Percentiles rank a stretch among this genome's conserved stretches.
Conservation (phyloP, 2,113 vertebrate species). For the Malurus cyaneus region DNA sequence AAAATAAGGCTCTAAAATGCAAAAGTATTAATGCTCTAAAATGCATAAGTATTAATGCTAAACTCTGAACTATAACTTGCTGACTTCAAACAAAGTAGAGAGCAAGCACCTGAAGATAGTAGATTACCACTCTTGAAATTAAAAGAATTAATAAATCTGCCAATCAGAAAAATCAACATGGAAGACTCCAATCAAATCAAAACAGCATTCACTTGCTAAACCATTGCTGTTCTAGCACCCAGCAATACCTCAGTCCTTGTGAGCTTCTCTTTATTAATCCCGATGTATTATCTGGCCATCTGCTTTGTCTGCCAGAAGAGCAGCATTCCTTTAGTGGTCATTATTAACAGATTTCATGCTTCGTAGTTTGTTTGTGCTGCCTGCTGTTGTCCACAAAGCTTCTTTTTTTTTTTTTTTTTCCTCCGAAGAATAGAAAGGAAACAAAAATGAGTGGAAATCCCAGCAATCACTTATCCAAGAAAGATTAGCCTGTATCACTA, state of each 20-base stretch:
- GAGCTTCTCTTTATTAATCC: background rate
- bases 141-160: background rate
- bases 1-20: background rate
- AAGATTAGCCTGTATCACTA: background rate
- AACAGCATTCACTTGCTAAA: background rate
- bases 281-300: background rate
- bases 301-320: conserved; percentile 15
- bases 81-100: background rate
- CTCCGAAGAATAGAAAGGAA: background rate
- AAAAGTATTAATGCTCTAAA: background rate
- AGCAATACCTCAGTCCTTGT: background rate
- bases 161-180: background rate
- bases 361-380: background rate
- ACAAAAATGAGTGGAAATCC: background rate
- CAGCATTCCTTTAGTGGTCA: conserved; percentile 11
- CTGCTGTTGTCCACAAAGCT: background rate
- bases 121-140: background rate
- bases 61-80: background rate
- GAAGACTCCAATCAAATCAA: background rate
- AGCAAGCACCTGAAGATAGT: background rate
- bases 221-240: background rate
- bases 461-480: background rate
- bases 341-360: conserved; percentile 20
- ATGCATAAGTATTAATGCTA: background rate
- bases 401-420: background rate